Conservation (phyloP, 2,888 invertebrate genomes). For the Pyralis farinalis region DNA sequence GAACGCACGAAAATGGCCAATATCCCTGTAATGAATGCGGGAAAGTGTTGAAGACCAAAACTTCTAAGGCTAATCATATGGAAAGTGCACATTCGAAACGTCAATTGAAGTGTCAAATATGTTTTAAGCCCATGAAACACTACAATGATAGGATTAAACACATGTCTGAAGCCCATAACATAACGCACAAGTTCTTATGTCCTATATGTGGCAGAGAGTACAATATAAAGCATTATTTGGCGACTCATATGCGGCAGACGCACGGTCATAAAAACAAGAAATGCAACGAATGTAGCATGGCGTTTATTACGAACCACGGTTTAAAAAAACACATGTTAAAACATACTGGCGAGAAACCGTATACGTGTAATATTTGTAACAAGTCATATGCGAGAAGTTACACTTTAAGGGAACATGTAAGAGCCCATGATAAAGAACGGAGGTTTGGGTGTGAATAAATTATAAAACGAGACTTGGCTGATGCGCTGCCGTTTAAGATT, state of each 20-base stretch:
- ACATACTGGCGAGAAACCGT: conserved; percentile 61
- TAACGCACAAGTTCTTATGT: conserved; percentile 62
- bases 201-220: conserved; percentile 53
- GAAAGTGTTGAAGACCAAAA: conserved; percentile 56
- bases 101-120: conserved; percentile 58
- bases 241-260: conserved; percentile 64
- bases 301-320: conserved; percentile 69
- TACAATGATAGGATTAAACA: conserved; percentile 67
- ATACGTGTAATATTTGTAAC: conserved; percentile 51
- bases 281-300: conserved; percentile 68
- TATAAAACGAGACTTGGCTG: no score
- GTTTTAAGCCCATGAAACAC: conserved; percentile 64
- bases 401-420: conserved; percentile 46
- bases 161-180: conserved; percentile 61
- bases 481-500: no score
- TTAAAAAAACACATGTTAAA: conserved; percentile 69
- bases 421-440: conserved; percentile 31
- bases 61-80: conserved; percentile 57
- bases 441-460: not conserved
- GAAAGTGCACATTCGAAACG: conserved; percentile 61
- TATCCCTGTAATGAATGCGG: conserved; percentile 58
- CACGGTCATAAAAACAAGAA: conserved; percentile 69
- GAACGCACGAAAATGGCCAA: conserved; percentile 65
- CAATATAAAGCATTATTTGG: conserved; percentile 64
- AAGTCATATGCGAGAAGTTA: conserved; percentile 51